Percentiles rank a stretch among this genome's conserved stretches.
Evolutionary conservation across 2,888 invertebrate species (phyloP).

Genomic region (Adela reaumurella): DNA sequence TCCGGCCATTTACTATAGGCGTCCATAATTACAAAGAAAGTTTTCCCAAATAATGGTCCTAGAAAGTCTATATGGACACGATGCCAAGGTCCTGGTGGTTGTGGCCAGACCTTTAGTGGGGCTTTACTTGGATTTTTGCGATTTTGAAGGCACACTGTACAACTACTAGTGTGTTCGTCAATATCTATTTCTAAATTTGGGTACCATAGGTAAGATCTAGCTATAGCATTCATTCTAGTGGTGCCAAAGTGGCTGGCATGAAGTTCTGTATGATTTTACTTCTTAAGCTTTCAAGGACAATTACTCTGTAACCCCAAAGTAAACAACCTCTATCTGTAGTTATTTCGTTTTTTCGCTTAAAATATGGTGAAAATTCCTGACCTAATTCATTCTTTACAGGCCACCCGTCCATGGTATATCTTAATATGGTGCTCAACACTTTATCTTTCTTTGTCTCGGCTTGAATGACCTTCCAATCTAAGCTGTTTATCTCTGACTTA

Average conservation of each 20-base stretch:
- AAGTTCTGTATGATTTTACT: conserved; percentile 4
- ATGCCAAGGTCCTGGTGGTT: not conserved
- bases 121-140: not conserved
- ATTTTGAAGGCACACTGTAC: not conserved
- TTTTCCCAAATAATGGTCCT: too few species aligned
- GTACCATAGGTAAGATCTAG: conserved; percentile 10
- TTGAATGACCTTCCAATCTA: conserved; percentile 8
- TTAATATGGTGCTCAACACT: conserved; percentile 2
- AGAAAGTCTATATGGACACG: too few species aligned
- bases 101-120: conserved; percentile 1
- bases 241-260: conserved; percentile 8
- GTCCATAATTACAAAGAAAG: too few species aligned
- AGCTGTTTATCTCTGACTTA: conserved; percentile 1
- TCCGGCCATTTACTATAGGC: too few species aligned
- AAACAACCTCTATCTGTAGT: conserved; percentile 4
- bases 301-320: conserved; percentile 8
- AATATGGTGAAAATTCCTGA: conserved; percentile 3
- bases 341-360: not conserved
- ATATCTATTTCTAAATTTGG: conserved; percentile 4
- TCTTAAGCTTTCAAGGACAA: conserved; percentile 4
- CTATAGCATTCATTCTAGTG: conserved; percentile 8
- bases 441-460: conserved; percentile 7
- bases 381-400: conserved; percentile 5
- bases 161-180: not conserved
- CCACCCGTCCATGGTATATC: conserved; percentile 6